Evolutionary conservation across 1,140 invertebrate genomes (phyloP), one percentile per base, ranked within the genome.

Genomic region (Antheraea pernyi): DNA sequence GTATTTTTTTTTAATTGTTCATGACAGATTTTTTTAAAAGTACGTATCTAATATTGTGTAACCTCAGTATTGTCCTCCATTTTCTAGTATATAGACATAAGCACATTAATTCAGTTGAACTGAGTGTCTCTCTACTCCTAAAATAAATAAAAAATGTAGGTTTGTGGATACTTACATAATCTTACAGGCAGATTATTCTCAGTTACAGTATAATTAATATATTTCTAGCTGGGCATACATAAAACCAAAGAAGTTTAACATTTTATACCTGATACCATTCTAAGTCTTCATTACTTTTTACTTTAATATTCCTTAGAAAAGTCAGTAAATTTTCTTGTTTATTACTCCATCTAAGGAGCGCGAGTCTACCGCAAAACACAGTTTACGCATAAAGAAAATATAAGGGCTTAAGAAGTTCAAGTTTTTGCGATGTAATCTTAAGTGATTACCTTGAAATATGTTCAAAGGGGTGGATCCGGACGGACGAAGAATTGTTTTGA

Each of bases 381-480:
- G 77, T 82, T 82, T 76, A 72, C 75, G 71, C 81, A 78, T 81
- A 87, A 87, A 87, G 79, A 82, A 89, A 88, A 85, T 82, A 85
- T 81, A 79, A 75, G 71, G 78, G 73, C 80, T 85, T 85, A 88
- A 88, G 83, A 82, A 83, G 79, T 85, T 88, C 83, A 74, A 82
- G 80, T 86, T 88, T 85, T 82, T 73, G 63, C 71, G 74, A 78
- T 85, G 81, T 83, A 87, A 83, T 88, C 86, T 87, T 81, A 81
- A 81, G 79, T 85, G 86, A 91, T 89, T 88, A 91, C 83, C 77
- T 85, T 85, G 78, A 83, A 88, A 88, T 85, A 84, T 82, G 86
- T 91, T 86, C 74, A 81, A 76, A 83, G 77, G 81, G 80, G 79
- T 75, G 78, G 19, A 22, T 61, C 73, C 74, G 76, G 77, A 66